Evolutionary conservation across 2,113 vertebrate genomes (phyloP).

Genomic region (Brachyistius frenatus): DNA sequence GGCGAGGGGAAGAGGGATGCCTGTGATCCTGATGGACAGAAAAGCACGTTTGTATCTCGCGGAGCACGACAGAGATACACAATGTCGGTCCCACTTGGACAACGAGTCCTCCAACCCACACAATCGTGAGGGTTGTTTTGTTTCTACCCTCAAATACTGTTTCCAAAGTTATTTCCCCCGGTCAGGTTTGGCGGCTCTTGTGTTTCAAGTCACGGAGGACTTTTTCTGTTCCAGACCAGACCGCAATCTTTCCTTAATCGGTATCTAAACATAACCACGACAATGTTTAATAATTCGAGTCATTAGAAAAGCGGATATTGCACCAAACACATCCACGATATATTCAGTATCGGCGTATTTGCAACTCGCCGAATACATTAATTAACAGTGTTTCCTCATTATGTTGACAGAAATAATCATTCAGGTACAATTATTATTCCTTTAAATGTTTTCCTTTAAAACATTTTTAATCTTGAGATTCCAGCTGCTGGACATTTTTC

Average conservation of each 20-base stretch:
- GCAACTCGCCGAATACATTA: not conserved
- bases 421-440: no score
- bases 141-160: no score
- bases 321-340: not conserved
- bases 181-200: no score
- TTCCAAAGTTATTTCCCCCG: no score
- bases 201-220: no score
- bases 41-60: not conserved
- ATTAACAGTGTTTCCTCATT: not conserved
- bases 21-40: conserved; percentile 10
- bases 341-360: not conserved
- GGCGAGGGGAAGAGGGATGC: not conserved
- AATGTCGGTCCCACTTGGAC: no score
- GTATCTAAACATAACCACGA: not conserved
- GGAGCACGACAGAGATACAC: not conserved
- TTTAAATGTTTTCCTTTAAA: no score
- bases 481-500: no score
- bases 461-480: not conserved
- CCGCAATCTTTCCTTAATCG: not conserved
- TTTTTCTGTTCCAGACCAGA: not conserved
- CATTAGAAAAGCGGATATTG: not conserved
- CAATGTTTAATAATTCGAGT: not conserved
- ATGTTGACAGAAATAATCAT: not conserved
- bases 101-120: no score
- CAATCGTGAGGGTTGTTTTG: no score